Base-by-base conservation (phyloP, 1,140 invertebrate genomes). In the Telenomus remus region DNA sequence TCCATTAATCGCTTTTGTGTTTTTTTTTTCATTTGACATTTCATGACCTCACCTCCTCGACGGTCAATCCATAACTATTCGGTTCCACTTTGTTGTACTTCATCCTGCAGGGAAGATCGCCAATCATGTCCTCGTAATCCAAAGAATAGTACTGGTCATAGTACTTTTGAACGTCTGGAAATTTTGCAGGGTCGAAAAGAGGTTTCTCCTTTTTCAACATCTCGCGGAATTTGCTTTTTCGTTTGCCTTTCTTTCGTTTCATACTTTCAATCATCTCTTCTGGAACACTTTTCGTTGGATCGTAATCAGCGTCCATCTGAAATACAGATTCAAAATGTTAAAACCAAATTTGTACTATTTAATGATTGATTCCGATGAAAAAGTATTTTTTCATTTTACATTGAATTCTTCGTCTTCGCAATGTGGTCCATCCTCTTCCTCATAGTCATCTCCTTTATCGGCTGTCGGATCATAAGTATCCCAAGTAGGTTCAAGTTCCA, bases 61-160 rank as follows among this genome's bases (percentile, higher is more conserved):
- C 89, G 19, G 92, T 92, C n/a, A 99, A 88, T 1, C 98, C 98
- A 89, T 94, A 99, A 87, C 94, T 91, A 88, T 98, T 98, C 0
- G 96, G 92, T 15, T 93, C 89, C 3, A 97, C 95, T 84, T 95
- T 90, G 42, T 96, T 91, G 82, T 99, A 99, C 83, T 97, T 97
- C 86, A 98, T 99, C 81, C 95, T 90, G 78, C 96, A 98, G 0
- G 95, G 95, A 61, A 94, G 82, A 85, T 98, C 96, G 0, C 92
- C 95, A 65, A 99, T 94, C 37, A 98, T 91, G 88, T 99, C 98
- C 85, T 99, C 97, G 89, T 94, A 98, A 85, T 98, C 95, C 69
- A 98, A 88, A 75, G 94, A 92, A 82, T 98, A 98, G 87, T 98
- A 98, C 84, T 98, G 96, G 84, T 98, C 95, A 80, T 97, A 92